phyloP scores from a whole-genome alignment of 2,797 vertebrate genomes.

The Vireo griseus region DNA sequence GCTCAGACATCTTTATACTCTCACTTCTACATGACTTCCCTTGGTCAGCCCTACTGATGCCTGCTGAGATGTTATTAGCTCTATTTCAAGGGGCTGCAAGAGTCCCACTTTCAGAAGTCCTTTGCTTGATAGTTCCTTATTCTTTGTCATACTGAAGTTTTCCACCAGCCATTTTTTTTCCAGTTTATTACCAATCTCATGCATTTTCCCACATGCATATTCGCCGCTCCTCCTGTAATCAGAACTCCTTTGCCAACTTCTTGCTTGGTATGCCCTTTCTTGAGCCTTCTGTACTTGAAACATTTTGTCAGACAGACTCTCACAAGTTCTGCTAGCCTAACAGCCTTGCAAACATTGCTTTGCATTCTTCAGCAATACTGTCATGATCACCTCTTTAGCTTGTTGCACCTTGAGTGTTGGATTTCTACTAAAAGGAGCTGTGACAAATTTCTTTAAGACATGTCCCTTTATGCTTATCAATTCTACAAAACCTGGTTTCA shows the following conservation, averaged over 20 bases:
- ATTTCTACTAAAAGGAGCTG: not conserved
- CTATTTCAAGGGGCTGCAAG: not conserved
- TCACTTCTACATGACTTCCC: accelerated
- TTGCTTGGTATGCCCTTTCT: not conserved
- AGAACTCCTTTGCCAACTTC: not conserved
- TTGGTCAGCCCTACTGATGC: not conserved
- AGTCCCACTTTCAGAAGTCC: not conserved
- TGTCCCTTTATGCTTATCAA: not conserved
- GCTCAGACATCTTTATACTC: not conserved
- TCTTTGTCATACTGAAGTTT: not conserved
- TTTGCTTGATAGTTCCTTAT: not conserved
- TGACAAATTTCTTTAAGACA: not conserved
- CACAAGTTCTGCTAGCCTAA: not conserved
- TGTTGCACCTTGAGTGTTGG: not conserved
- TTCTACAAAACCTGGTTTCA: not conserved
- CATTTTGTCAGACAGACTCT: not conserved
- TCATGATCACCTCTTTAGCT: not conserved
- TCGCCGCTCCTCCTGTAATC: not conserved
- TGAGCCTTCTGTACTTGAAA: not conserved
- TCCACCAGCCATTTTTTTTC: not conserved
- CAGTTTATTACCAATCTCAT: not conserved
- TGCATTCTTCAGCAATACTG: not conserved
- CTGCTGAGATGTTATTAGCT: not conserved
- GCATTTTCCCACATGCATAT: not conserved
- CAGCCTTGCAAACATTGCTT: not conserved